phyloP scores from a whole-genome alignment of 2,888 invertebrate genomes.

The Gastrophysa polygoni region DNA sequence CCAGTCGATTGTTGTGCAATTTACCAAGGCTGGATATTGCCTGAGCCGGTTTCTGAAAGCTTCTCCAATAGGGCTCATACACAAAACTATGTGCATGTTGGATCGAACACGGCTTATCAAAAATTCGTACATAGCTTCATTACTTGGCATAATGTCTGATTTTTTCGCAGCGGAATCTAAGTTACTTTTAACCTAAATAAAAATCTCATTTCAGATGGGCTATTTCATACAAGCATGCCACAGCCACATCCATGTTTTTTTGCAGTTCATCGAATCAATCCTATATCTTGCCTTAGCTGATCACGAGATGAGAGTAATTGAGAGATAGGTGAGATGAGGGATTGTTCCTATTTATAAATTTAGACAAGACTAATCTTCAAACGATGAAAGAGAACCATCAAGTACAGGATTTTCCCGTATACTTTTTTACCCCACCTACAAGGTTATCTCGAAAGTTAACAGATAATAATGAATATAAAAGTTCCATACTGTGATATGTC shows the following conservation, averaged over 20 bases:
- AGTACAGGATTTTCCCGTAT: no score
- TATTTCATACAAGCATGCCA: not conserved
- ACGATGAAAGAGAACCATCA: no score
- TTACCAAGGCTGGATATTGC: slow-evolving; percentile 87
- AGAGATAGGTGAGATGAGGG: no score
- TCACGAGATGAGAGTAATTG: no score
- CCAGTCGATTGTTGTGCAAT: slow-evolving; percentile 90
- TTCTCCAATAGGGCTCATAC: slow-evolving; percentile 90
- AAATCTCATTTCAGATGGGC: not conserved
- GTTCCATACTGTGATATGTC: no score
- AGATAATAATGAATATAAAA: no score
- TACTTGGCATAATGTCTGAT: slow-evolving; percentile 65
- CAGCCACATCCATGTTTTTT: not conserved
- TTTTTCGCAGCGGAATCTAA: slow-evolving; percentile 65
- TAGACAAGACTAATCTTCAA: no score
- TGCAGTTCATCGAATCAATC: no score
- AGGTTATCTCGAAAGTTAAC: no score
- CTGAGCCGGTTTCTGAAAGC: slow-evolving; percentile 82
- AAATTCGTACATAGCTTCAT: slow-evolving; percentile 75
- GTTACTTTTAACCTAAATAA: slow-evolving; percentile 65
- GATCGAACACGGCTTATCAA: slow-evolving; percentile 77
- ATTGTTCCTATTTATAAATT: no score
- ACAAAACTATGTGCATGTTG: slow-evolving; percentile 81
- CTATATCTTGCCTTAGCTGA: no score
- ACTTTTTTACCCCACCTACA: no score